Evolutionary conservation across 1,140 invertebrate genomes (phyloP), one percentile per base, ranked within the genome.

Genomic region (Pseudomyrmex cubaensis): DNA sequence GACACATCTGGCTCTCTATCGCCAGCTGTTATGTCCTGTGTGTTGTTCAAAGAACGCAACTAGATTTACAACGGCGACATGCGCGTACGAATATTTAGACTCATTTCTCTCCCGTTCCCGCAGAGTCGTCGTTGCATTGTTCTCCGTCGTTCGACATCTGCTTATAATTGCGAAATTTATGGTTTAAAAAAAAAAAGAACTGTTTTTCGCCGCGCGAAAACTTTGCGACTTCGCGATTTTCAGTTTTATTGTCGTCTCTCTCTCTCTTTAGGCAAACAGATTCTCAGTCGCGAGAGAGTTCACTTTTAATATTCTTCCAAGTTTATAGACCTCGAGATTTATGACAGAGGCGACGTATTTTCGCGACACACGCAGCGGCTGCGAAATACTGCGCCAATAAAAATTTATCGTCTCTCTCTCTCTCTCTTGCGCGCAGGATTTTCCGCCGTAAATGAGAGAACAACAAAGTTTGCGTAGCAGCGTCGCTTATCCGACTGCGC

Each of bases 1-100:
- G 66, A 87, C 59, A 87, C 84, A 86, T 86, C 87, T 88, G 89
- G 85, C 84, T 80, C 73, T 80, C 35, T 77, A 87, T 83, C 85
- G 88, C 85, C 87, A 89, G 84, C 89, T 90, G 89, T 73, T 63
- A 73, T 35, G 35, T 84, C 73, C 82, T 63, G 70, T 61, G 35
- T 35, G 35, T 22, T 22, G 22, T 35, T 35, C 35, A 77, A 84
- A 85, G 86, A 67, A 54, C 85, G 48, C 44, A 13, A 22, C 8
- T 70, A 57, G 7, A n/a, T 22, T 17, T 35, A 35, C 52, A 25
- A 72, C 12, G 61, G 59, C 54, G 78, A 48, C 44, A 12, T 48
- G 54, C 50, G 54, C 69, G 59, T 67, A 50, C 48, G 48, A 48
- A 72, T 64, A 62, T 57, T 77, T 62, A 25, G 70, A 4, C 50